Evolutionary conservation across 2,113 vertebrate species (phyloP).

Genomic region (Hiodon alosoides): DNA sequence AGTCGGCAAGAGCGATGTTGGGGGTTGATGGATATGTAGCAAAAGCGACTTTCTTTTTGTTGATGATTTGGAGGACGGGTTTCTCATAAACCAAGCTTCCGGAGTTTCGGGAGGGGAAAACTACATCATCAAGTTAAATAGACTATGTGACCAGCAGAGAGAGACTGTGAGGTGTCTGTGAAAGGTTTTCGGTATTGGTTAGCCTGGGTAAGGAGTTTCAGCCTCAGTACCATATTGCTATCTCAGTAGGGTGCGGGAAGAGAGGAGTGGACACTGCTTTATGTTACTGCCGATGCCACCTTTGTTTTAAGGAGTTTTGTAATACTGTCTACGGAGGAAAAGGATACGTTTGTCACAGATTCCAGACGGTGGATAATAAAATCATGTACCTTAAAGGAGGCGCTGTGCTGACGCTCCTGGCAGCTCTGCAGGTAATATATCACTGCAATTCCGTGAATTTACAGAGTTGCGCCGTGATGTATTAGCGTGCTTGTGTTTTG

Average conservation of each 20-base stretch:
- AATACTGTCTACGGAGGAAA: slow-evolving; percentile 20
- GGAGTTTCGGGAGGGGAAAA: slow-evolving; percentile 23
- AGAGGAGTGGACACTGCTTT: slow-evolving; percentile 27
- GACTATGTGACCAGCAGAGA: slow-evolving; percentile 32
- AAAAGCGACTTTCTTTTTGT: slow-evolving; percentile 38
- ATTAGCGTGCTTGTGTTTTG: background rate
- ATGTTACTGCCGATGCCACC: slow-evolving; percentile 29
- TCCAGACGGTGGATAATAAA: slow-evolving; percentile 27
- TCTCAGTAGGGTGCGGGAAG: slow-evolving; percentile 28
- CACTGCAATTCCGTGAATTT: slow-evolving; percentile 10
- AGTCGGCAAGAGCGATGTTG: slow-evolving; percentile 15
- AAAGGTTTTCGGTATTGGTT: slow-evolving; percentile 15
- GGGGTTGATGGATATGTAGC: slow-evolving; percentile 27
- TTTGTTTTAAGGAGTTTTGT: slow-evolving; percentile 28
- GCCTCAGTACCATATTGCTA: slow-evolving; percentile 37
- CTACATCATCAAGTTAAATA: background rate
- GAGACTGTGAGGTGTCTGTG: slow-evolving; percentile 33
- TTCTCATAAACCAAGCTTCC: slow-evolving; percentile 32
- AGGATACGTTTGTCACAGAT: slow-evolving; percentile 16
- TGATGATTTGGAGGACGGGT: slow-evolving; percentile 35
- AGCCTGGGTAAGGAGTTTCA: slow-evolving; percentile 20
- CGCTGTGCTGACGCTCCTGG: slow-evolving; percentile 40
- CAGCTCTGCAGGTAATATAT: slow-evolving; percentile 44
- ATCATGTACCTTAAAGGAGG: slow-evolving; percentile 38
- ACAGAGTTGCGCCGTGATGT: slow-evolving; percentile 11